Evolutionary conservation across 2,888 invertebrate genomes (phyloP).

Genomic region (Orchestes rusci): DNA sequence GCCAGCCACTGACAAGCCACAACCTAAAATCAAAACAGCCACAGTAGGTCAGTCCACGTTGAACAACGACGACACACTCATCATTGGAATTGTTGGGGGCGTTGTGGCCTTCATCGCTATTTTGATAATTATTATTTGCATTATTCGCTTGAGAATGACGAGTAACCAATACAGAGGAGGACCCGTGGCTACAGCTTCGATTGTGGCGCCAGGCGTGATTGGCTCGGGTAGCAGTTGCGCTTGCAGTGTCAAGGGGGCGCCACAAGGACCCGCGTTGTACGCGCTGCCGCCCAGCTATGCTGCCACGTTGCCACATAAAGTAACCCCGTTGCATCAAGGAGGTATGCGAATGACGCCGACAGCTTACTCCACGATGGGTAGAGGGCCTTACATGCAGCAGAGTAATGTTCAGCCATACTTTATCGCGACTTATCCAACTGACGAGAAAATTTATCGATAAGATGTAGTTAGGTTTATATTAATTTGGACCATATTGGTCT

Average conservation of each 20-base stretch:
- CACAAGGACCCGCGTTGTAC: constrained; percentile 43
- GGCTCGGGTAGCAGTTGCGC: constrained; percentile 49
- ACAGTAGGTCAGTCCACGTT: constrained; percentile 53
- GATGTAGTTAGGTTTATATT: constrained; percentile 3
- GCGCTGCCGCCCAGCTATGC: constrained; percentile 46
- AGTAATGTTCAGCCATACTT: constrained; percentile 50
- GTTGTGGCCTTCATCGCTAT: constrained; percentile 88
- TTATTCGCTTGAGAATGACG: constrained; percentile 50
- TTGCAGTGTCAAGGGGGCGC: constrained; percentile 46
- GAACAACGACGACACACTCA: constrained; percentile 84
- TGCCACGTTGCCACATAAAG: constrained; percentile 60
- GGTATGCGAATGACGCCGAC: constrained; percentile 28
- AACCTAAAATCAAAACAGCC: constrained; percentile 51
- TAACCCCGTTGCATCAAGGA: constrained; percentile 31
- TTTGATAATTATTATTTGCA: constrained; percentile 81
- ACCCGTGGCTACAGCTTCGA: constrained; percentile 55
- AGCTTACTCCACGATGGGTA: constrained; percentile 54
- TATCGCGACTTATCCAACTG: constrained; percentile 50
- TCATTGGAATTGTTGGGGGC: constrained; percentile 90
- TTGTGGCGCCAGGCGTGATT: constrained; percentile 27
- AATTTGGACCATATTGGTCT: constrained; percentile 22
- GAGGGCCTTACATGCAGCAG: constrained; percentile 47
- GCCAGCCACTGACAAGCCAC: constrained; percentile 54
- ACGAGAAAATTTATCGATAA: constrained; percentile 61
- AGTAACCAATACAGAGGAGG: constrained; percentile 67